Base-by-base conservation (phyloP, 2,888 invertebrate species). In the Osedax frankpressi region DNA sequence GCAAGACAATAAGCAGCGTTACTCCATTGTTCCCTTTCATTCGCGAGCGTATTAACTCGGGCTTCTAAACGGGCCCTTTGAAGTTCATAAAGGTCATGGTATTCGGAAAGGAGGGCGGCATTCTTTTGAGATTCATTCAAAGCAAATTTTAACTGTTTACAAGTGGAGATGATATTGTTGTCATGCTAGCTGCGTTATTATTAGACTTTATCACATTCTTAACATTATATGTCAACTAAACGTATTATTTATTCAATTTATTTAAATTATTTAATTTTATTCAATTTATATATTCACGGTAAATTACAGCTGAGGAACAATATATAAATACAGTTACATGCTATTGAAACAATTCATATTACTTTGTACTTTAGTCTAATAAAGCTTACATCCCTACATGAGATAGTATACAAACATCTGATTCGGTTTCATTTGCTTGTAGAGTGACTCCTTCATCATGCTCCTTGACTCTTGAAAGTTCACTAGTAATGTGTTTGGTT, bases 71-170 rank as follows among this genome's bases (percentile, higher is more conserved):
- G 77, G 26, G 79, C 78, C 44, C 84, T 75, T 78, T 84, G 84
- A 59, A 84, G 79, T 74, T 84, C 84, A 75, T 84, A 84, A 73
- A 84, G 76, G 70, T 81, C 82, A 74, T 84, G 84, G 75, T 84
- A 84, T 76, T 84, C 84, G 14, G 81, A 77, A 69, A 84, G 77
- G 27, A 84, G 79, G 69, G 81, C 81, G 2, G 84, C 81, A 76
- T 83, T 84, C 76, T 82, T 83, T 79, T 83, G 81, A 1, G 84
- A 81, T 71, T 84, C 84, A 29, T 77, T 78, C 63, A 84, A 75
- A 0, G 84, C 84, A 29, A 76, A 74, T 73, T 81, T 81, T 73
- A 84, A 74, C 84, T 84, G 78, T 1, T 30, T n/a, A n/a, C n/a
- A n/a, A n/a, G n/a, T n/a, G n/a, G n/a, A n/a, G n/a, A n/a, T n/a